Conservation (phyloP, 1,140 invertebrate species). For the Drosophila kepulauana region DNA sequence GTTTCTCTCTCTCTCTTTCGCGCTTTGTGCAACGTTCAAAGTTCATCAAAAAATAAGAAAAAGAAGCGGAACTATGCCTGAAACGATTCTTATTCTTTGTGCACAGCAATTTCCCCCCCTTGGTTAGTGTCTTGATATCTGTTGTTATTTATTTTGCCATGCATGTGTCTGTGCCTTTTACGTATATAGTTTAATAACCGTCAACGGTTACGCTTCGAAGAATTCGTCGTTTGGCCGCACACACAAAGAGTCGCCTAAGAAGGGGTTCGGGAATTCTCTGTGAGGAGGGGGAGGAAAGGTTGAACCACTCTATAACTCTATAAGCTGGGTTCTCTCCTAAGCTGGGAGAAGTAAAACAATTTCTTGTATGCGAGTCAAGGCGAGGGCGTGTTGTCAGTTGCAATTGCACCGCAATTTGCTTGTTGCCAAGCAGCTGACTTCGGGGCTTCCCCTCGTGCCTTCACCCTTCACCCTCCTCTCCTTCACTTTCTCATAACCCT, state of each 20-base stretch:
- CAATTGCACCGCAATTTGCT: conserved; percentile 48
- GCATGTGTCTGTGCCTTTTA: conserved; percentile 22
- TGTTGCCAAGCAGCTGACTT: conserved; percentile 44
- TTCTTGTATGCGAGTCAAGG: conserved; percentile 52
- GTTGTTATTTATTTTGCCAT: conserved; percentile 32
- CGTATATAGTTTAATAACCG: conserved; percentile 73
- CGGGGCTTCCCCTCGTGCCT: not conserved
- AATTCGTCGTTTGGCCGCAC: conserved; percentile 50
- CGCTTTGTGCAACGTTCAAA: conserved; percentile 53
- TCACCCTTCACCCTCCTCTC: not conserved
- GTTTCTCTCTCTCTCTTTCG: not conserved
- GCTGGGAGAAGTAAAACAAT: conserved; percentile 47
- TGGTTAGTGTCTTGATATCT: conserved; percentile 47
- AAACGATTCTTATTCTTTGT: conserved; percentile 47
- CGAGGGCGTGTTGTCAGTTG: conserved; percentile 51
- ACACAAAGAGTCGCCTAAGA: conserved; percentile 19
- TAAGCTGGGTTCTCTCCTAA: conserved; percentile 13
- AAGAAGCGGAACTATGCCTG: conserved; percentile 73
- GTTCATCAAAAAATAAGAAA: conserved; percentile 38
- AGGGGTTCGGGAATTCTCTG: not conserved
- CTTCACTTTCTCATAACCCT: too few relatives aligned
- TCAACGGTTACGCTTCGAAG: conserved; percentile 68
- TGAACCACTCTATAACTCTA: conserved; percentile 8
- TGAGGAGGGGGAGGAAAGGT: not conserved
- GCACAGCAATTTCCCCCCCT: conserved; percentile 12